These are phyloP conservation scores for Lepidurus couesii DNA, from an alignment of 1,140 invertebrate species.

Conservation along the genomic window DNA sequence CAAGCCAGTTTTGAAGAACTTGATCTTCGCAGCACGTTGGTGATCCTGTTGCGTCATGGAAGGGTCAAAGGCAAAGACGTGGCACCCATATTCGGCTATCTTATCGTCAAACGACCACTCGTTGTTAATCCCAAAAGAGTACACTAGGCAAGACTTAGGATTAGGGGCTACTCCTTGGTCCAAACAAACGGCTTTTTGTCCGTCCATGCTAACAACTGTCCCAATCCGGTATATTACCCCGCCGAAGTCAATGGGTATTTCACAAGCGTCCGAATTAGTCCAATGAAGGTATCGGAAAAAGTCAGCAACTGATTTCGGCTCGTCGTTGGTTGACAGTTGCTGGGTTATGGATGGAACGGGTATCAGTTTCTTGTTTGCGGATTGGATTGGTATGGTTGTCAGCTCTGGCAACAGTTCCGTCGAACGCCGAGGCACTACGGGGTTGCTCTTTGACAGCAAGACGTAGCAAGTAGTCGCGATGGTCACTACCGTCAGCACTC, in stretches of 20 bases:
- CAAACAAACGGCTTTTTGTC: constrained; percentile 35
- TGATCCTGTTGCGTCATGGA: constrained; percentile 34
- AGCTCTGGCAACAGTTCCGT: too few relatives aligned
- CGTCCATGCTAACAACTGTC: constrained; percentile 27
- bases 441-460: too few relatives aligned
- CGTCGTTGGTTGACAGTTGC: neutral
- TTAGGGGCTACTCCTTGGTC: constrained; percentile 33
- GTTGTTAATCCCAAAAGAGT: constrained; percentile 39
- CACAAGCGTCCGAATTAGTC: constrained; percentile 21
- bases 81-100: constrained; percentile 37
- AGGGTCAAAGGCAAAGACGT: constrained; percentile 40
- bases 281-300: constrained; percentile 26
- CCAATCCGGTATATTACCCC: neutral
- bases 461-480: too few relatives aligned
- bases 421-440: too few relatives aligned
- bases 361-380: too few relatives aligned
- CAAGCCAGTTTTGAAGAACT: neutral
- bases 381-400: too few relatives aligned
- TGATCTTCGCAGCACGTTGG: neutral
- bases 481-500: too few relatives aligned
- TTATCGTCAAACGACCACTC: constrained; percentile 41
- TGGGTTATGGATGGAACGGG: too few relatives aligned
- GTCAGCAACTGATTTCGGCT: neutral
- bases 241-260: constrained; percentile 23
- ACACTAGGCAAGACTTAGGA: constrained; percentile 35